These are phyloP conservation scores for Dolomedes plantarius DNA, from an alignment of 2,888 invertebrate genomes.

Conservation along the genomic window DNA sequence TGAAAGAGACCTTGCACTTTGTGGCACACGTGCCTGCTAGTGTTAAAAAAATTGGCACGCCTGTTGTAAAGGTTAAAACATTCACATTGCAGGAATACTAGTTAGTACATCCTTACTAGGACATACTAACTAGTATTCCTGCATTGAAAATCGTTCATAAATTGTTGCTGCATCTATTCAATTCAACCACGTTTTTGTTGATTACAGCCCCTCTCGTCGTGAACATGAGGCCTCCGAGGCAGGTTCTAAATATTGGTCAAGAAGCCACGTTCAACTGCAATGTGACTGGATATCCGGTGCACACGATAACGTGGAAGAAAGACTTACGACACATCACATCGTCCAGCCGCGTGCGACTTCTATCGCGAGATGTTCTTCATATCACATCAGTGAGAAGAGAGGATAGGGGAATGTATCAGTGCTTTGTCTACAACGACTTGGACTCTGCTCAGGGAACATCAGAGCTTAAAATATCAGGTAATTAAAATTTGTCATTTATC, in stretches of 20 bases:
- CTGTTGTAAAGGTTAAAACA: no score
- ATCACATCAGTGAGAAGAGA: constrained; percentile 84
- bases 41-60: no score
- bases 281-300: constrained; percentile 88
- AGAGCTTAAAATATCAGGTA: constrained; percentile 85
- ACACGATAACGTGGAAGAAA: constrained; percentile 87
- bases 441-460: constrained; percentile 89
- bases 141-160: no score
- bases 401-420: constrained; percentile 94
- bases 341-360: constrained; percentile 24
- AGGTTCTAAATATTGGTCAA: constrained; percentile 88
- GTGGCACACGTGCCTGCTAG: no score
- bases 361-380: constrained; percentile 75
- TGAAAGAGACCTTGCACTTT: no score
- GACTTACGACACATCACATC: constrained; percentile 83
- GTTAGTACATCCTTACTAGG: no score
- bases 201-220: constrained; percentile 88
- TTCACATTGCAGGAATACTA: no score
- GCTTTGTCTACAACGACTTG: constrained; percentile 88
- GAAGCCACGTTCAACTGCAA: constrained; percentile 91
- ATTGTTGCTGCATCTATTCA: no score
- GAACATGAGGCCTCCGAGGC: constrained; percentile 80
- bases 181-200: no score
- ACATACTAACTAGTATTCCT: no score
- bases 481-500: no score